Evolutionary conservation across 2,113 vertebrate species (phyloP), one percentile per base, ranked within the genome.

Genomic region (Periophthalmodon schlosseri): DNA sequence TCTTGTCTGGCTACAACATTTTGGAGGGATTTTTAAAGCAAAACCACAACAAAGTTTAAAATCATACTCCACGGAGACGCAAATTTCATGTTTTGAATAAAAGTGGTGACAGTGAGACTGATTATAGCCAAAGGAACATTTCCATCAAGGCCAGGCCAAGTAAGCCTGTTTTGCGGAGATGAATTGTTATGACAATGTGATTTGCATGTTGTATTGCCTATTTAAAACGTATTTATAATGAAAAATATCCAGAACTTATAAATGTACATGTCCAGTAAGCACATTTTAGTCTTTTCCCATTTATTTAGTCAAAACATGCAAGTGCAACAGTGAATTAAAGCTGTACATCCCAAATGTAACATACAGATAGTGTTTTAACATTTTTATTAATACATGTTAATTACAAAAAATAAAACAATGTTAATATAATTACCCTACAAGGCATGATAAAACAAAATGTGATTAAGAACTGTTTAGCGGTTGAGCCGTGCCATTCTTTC

Each of bases 391-490:
- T 56, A 49, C 16, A 73, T 5, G n/a, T 33, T 3, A 76, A 3
- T 52, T 10, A 44, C 8, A 44, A 20, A 47, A 44, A 70, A 24
- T 49, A 14, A 21, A 66, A 65, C 28, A 1, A 65, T 14, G 9
- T 66, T 21, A 21, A 66, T 63, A 16, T 3, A 13, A 39, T 44
- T 44, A 63, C 8, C 68, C 21, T 58, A 72, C 24, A 63, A 56
- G 18, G 7, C 5, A 33, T n/a, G 20, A 61, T 6, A 61, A 23
- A 1, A 46, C 2, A 71, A 33, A 77, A 7, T 34, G 3, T 34
- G 67, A 58, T 47, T 44, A 58, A n/a, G 1, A 70, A n/a, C 6
- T 36, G 56, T 20, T 91, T 57, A 91, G 46, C 49, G 67, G n/a
- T 70, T 70, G 12, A 73, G 20, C 34, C 85, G 82, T 0, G 72